phyloP scores from a whole-genome alignment of 1,140 invertebrate species.

The Pollicipes pollicipes region DNA sequence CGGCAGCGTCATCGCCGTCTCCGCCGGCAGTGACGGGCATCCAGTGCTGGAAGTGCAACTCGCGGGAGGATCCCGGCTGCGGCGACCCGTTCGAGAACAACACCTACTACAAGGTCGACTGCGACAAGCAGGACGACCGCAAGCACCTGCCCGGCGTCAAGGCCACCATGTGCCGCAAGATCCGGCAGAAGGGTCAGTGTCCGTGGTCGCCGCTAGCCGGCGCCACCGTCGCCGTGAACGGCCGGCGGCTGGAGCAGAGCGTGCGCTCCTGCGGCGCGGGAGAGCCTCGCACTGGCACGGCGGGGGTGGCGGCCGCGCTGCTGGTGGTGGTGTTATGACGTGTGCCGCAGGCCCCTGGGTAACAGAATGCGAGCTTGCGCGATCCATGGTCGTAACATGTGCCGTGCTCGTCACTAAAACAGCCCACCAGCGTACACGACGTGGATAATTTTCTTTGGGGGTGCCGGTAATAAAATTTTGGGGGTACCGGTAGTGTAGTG shows the following conservation, averaged over 20 bases:
- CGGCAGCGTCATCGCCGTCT: no score
- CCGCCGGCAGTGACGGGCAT: constrained; percentile 46
- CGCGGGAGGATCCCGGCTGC: constrained; percentile 72
- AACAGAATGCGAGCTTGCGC: no score
- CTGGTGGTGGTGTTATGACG: background rate
- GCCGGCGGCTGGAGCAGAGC: background rate
- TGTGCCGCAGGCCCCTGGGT: background rate
- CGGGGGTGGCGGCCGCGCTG: background rate
- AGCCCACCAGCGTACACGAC: no score
- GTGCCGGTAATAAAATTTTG: no score
- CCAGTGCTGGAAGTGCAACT: constrained; percentile 82
- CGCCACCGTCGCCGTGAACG: background rate
- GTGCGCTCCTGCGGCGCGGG: background rate
- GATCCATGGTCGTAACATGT: no score
- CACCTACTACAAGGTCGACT: constrained; percentile 70
- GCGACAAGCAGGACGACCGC: constrained; percentile 43
- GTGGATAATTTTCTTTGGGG: no score
- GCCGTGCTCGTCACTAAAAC: no score
- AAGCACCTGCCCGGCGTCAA: constrained; percentile 46
- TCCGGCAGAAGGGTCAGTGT: constrained; percentile 64
- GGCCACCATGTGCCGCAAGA: constrained; percentile 79
- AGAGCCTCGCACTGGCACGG: background rate
- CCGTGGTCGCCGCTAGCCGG: background rate
- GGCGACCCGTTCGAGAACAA: constrained; percentile 82
- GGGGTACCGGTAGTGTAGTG: no score